phyloP scores from a whole-genome alignment of 2,113 vertebrate genomes.

The Oryzias curvinotus region DNA sequence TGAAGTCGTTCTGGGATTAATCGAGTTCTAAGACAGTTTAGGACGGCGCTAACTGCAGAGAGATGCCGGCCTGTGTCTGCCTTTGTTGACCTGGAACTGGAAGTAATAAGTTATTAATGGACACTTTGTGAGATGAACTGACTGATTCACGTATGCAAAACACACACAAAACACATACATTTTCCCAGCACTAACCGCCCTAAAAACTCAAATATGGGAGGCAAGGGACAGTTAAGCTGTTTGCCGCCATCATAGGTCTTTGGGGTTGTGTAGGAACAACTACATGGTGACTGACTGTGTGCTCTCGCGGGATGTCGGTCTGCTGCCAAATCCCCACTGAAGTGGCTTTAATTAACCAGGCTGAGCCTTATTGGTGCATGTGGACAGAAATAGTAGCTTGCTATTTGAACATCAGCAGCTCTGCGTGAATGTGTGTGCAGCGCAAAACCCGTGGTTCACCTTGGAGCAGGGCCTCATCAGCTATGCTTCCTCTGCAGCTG shows the following conservation, averaged over 20 bases:
- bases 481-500: constrained; percentile 52
- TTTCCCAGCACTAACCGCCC: too few relatives aligned
- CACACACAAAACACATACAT: too few relatives aligned
- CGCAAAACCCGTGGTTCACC: constrained; percentile 45
- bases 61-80: too few relatives aligned
- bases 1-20: too few relatives aligned
- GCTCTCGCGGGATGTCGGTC: constrained; percentile 48
- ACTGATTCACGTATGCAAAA: too few relatives aligned
- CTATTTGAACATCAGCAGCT: constrained; percentile 58
- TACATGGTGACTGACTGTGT: constrained; percentile 59
- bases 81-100: too few relatives aligned
- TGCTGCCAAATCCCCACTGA: constrained; percentile 62
- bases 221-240: too few relatives aligned
- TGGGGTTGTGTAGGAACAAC: constrained; percentile 61
- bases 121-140: too few relatives aligned
- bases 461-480: constrained; percentile 60
- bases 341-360: constrained; percentile 62
- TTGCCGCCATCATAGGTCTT: constrained; percentile 17
- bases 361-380: constrained; percentile 60
- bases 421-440: constrained; percentile 26
- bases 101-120: too few relatives aligned
- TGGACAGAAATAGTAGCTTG: constrained; percentile 59
- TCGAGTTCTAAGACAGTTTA: too few relatives aligned
- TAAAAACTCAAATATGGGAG: too few relatives aligned
- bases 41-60: too few relatives aligned